Evolutionary conservation across 1,140 invertebrate genomes (phyloP).

Genomic region (Orius insidiosus): DNA sequence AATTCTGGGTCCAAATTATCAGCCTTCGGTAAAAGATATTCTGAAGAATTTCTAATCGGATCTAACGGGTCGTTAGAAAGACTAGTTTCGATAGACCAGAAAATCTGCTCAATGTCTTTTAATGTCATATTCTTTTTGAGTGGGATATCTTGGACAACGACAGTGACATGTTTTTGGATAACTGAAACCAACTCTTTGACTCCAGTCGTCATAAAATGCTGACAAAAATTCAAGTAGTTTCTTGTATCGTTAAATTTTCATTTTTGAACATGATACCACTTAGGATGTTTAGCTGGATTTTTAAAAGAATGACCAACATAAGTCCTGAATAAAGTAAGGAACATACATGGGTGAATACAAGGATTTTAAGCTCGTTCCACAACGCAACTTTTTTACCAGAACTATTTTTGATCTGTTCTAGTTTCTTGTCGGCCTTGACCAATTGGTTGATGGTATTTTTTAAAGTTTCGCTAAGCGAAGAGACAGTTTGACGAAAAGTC

Average conservation of each 20-base stretch:
- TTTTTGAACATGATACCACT: slow-evolving; percentile 46
- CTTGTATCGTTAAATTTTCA: slow-evolving; percentile 50
- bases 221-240: slow-evolving; percentile 53
- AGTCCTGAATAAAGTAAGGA: slow-evolving; percentile 62
- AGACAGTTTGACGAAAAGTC: slow-evolving; percentile 70
- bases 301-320: slow-evolving; percentile 59
- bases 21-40: slow-evolving; percentile 23
- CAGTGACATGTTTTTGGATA: slow-evolving; percentile 48
- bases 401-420: slow-evolving; percentile 48
- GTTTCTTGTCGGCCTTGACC: slow-evolving; percentile 54
- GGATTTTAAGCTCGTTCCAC: slow-evolving; percentile 71
- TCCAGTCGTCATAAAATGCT: slow-evolving; percentile 53
- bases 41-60: slow-evolving; percentile 39
- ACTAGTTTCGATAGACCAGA: slow-evolving; percentile 54
- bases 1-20: slow-evolving; percentile 24
- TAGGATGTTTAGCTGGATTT: slow-evolving; percentile 73
- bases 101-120: slow-evolving; percentile 59
- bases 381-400: slow-evolving; percentile 57
- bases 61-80: slow-evolving; percentile 38
- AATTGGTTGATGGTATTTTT: slow-evolving; percentile 44
- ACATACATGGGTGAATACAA: slow-evolving; percentile 48
- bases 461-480: slow-evolving; percentile 50
- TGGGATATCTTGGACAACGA: slow-evolving; percentile 42
- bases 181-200: slow-evolving; percentile 42
- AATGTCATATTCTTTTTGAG: slow-evolving; percentile 58